phyloP scores from a whole-genome alignment of 1,140 invertebrate genomes.

The Polyergus mexicanus region DNA sequence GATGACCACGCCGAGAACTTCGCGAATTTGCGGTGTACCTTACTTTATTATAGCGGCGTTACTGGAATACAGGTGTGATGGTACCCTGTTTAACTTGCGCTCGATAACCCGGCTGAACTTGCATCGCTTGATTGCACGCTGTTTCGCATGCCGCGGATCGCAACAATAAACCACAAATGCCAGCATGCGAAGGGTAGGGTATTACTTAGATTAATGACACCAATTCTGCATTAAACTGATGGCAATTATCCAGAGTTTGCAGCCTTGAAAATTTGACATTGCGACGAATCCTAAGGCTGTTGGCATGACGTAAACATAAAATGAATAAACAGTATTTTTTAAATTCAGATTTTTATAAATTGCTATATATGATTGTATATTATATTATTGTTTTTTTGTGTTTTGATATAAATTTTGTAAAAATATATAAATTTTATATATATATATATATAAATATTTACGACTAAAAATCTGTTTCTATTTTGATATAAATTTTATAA shows the following conservation, averaged over 20 bases:
- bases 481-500: no score
- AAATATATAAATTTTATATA: not conserved
- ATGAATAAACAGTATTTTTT: not conserved
- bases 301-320: not conserved
- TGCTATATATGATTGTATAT: not conserved
- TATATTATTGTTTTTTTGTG: not conserved
- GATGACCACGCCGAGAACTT: not conserved
- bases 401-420: no score
- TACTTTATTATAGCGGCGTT: not conserved
- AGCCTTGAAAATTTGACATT: not conserved
- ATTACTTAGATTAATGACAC: slow-evolving; percentile 41
- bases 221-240: not conserved
- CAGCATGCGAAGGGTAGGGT: not conserved
- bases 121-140: slow-evolving; percentile 3
- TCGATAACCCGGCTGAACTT: not conserved
- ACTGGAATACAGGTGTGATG: not conserved
- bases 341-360: not conserved
- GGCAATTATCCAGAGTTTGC: slow-evolving; percentile 2
- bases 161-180: not conserved
- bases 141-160: not conserved
- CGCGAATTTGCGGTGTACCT: not conserved
- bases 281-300: not conserved
- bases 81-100: not conserved
- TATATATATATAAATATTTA: not conserved
- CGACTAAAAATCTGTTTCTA: not conserved